Conservation (phyloP, 2,797 vertebrate genomes). For the Enteromius fasciolatus region DNA sequence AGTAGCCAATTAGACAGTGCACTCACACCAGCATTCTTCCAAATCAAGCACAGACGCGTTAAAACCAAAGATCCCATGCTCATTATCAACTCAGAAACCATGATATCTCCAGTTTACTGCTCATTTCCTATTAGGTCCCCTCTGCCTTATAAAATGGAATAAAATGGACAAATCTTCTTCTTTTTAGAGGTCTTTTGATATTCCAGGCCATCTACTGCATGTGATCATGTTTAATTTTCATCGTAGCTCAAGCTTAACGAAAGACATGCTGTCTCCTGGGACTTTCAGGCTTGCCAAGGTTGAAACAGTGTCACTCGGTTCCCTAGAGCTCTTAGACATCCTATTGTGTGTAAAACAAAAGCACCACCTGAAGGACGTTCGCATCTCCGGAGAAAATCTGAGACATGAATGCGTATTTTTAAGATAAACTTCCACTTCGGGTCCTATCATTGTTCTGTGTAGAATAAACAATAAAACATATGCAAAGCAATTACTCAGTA, state of each 20-base stretch:
- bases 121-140: neutral
- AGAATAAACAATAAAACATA: slow-evolving; percentile 26
- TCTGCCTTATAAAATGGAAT: neutral
- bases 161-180: neutral
- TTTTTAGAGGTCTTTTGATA: slow-evolving; percentile 2
- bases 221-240: slow-evolving; percentile 16
- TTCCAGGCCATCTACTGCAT: neutral
- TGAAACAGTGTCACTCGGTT: slow-evolving; percentile 15
- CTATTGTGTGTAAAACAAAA: slow-evolving; percentile 36
- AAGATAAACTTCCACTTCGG: neutral
- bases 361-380: slow-evolving; percentile 18
- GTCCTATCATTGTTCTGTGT: slow-evolving; percentile 17
- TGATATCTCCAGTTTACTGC: neutral
- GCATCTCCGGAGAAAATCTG: slow-evolving; percentile 8
- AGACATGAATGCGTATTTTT: slow-evolving; percentile 28
- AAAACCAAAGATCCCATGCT: neutral
- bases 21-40: neutral
- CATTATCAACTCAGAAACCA: neutral
- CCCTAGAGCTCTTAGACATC: slow-evolving; percentile 36
- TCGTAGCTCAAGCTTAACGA: slow-evolving; percentile 11
- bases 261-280: neutral
- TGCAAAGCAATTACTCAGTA: slow-evolving; percentile 20
- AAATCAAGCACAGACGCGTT: neutral
- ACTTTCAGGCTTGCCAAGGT: slow-evolving; percentile 7
- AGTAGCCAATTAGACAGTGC: slow-evolving; percentile 9